Conservation (phyloP, 1,140 invertebrate species). For the Philotrypesis tridentata region DNA sequence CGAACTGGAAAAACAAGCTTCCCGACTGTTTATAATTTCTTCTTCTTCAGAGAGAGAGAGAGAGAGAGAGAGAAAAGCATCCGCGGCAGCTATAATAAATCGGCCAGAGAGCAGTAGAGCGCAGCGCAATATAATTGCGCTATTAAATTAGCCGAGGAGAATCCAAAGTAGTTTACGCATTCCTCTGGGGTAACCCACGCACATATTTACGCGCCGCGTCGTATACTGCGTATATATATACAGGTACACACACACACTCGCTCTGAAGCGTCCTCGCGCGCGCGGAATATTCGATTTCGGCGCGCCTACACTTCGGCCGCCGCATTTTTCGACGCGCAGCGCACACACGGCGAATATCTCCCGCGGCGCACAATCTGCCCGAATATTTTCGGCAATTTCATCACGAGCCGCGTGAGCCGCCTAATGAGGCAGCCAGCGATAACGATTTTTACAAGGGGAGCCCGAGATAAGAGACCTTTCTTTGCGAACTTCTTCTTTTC, state of each 20-base stretch:
- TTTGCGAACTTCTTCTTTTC: too few species aligned
- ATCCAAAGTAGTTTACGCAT: slow-evolving; percentile 22
- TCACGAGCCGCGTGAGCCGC: background rate
- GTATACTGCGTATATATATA: too few species aligned
- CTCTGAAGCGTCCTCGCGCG: background rate
- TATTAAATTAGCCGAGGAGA: slow-evolving; percentile 27
- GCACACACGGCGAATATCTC: too few species aligned
- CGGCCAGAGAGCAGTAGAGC: background rate
- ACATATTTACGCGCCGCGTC: too few species aligned
- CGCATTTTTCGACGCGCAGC: background rate
- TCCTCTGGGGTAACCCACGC: background rate
- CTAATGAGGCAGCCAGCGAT: background rate
- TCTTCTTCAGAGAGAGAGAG: too few species aligned
- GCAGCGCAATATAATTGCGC: slow-evolving; percentile 13
- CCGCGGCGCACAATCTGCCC: background rate
- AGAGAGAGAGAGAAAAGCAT: background rate
- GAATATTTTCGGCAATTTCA: slow-evolving; percentile 21
- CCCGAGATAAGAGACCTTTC: background rate
- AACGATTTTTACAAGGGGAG: background rate
- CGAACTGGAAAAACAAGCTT: too few species aligned
- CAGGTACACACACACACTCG: too few species aligned
- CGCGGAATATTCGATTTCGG: slow-evolving; percentile 15
- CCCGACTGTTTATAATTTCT: background rate
- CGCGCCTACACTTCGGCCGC: background rate
- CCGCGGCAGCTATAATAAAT: background rate